Conservation (phyloP, 2,797 vertebrate genomes). For the Silurus lanzhouensis region DNA sequence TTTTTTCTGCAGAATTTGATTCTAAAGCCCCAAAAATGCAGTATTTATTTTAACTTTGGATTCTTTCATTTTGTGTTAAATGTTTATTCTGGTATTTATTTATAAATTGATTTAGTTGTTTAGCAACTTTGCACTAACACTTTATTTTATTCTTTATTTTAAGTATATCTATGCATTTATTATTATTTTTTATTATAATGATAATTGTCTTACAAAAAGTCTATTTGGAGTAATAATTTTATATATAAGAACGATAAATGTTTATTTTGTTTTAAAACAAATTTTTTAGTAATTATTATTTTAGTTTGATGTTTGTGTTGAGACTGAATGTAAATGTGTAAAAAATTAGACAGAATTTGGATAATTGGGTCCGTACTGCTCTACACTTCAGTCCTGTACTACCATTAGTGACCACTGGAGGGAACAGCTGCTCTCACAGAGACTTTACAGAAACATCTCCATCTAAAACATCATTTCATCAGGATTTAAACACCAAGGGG, state of each 20-base stretch:
- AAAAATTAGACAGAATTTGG: background rate
- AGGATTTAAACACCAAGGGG: background rate
- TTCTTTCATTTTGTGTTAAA: background rate
- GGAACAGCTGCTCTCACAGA: background rate
- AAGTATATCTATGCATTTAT: background rate
- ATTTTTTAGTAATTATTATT: too few relatives aligned
- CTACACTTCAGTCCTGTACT: background rate
- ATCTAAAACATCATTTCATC: background rate
- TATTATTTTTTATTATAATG: background rate
- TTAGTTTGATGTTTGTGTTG: too few relatives aligned
- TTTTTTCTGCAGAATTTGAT: too few relatives aligned
- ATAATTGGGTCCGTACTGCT: background rate
- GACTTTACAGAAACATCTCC: background rate
- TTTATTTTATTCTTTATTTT: too few relatives aligned
- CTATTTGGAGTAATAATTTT: too few relatives aligned
- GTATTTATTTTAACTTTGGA: too few relatives aligned
- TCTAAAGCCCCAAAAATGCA: too few relatives aligned
- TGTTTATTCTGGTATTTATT: background rate
- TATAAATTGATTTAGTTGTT: background rate
- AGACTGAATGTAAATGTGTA: too few relatives aligned
- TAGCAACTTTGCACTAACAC: background rate
- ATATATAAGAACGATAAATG: too few relatives aligned
- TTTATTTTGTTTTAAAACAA: too few relatives aligned
- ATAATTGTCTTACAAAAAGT: background rate
- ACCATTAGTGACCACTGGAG: background rate